Base-by-base conservation (phyloP, 2,113 vertebrate genomes). In the Alosa alosa region DNA sequence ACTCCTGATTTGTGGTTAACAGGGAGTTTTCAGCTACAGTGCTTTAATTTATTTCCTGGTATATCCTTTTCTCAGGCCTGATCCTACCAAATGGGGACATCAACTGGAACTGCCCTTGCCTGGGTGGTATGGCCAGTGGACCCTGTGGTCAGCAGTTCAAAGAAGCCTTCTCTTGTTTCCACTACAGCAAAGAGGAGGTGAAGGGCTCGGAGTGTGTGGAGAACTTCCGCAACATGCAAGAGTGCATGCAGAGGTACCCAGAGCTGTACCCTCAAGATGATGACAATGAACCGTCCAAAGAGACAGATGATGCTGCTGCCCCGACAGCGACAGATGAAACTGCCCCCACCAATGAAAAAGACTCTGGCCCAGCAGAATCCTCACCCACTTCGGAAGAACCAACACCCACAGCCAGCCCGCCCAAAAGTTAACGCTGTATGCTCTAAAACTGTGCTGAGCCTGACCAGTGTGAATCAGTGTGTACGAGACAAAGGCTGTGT, bases 81-180 rank as follows among this genome's bases (percentile, higher is more conserved):
- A 98, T 99, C 92, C 89, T 99, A 89, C 96, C 98, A 47, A 97
- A 93, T 82, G 98, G 98, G 90, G 97, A 98, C 84, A 97, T 99
- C 89, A 99, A 99, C 92, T 99, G 98, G 98, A 99, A 99, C 94
- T 99, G 98, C 89, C 98, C 98, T 0, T 99, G 98, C 83, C 95
- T 99, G 39, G 98, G 98, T 0, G 98, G 98, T 82, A 98, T 99
- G 98, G 98, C 98, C 85, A 99, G 98, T 0, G 97, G 98, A 52
- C 97, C 98, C 0, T 99, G 98, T 57, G 97, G 98, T 72, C 96
- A 98, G 55, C 98, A 99, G 92, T 99, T 99, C 94, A 99, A 99
- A 90, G 96, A 98, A 0, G 98, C 98, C 31, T 99, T 99, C 90
- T 98, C 98, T 85, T 99, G 98, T 91, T 99, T 99, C 94, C 98